Base-by-base conservation (phyloP, 2,113 vertebrate species). In the Tragelaphus scriptus region DNA sequence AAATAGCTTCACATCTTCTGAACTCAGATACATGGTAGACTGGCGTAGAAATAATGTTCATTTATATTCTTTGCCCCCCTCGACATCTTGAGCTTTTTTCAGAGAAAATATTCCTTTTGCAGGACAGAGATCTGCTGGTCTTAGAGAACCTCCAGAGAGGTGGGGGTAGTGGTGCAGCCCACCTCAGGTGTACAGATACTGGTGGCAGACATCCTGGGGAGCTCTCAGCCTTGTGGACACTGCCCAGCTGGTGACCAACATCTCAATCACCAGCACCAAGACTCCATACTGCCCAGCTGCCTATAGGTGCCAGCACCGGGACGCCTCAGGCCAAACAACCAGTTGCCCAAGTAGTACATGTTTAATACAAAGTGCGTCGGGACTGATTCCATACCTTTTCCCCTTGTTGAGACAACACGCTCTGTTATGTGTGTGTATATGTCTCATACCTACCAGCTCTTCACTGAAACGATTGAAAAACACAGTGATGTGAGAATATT, bases 161-260 rank as follows among this genome's bases (percentile, higher is more conserved):
- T 0, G 36, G 23, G 1, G 36, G 36, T 1, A 2, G 36, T 40
- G 23, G 12, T 25, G 6, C 3, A 3, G n/a, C 71, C 11, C 36
- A 2, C 21, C 10, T 40, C 36, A 14, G 36, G 71, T 25, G 19
- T 21, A 36, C 17, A 14, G 36, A 77, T 6, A 44, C 36, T 7
- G 71, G 36, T 44, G 71, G 21, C 71, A 44, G 36, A 14, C 71
- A 25, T 75, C 36, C 36, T 40, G 12, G 36, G 36, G 11, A 75
- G n/a, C 36, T 14, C 21, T 11, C 71, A 44, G 71, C 6, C 36
- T 7, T 13, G 21, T 44, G 12, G 12, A 44, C 71, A 26, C 36
- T 26, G 71, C 71, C 71, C 23, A 14, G 71, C 71, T 77, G 71
- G 71, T 26, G 19, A 12, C 36, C 21, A 14, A 2, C 71, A 26